Evolutionary conservation across 2,113 vertebrate species (phyloP).

Genomic region (Macaca mulatta): DNA sequence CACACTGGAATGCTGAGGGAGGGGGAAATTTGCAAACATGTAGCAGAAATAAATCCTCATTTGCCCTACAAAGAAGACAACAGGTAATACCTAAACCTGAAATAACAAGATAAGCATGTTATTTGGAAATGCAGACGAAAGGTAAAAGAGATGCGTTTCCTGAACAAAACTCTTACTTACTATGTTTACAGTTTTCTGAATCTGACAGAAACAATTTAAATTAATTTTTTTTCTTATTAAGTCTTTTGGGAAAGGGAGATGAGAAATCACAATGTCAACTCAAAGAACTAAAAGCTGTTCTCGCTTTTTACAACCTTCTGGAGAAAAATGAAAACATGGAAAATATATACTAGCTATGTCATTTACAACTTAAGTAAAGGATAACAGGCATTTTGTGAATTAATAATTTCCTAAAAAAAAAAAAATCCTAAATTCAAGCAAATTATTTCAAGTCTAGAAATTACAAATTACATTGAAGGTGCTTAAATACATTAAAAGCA

Average conservation of each 20-base stretch:
- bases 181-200: background rate
- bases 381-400: background rate
- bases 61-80: background rate
- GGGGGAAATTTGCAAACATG: background rate
- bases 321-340: background rate
- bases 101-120: background rate
- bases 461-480: background rate
- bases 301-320: background rate
- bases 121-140: background rate
- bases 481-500: background rate
- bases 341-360: background rate
- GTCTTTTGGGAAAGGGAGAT: background rate
- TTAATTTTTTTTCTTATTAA: background rate
- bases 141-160: background rate
- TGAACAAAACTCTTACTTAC: background rate
- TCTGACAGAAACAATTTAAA: background rate
- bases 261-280: background rate
- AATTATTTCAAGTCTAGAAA: background rate
- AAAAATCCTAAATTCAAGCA: background rate
- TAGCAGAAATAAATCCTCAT: background rate
- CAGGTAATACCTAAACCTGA: background rate
- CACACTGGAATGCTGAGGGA: background rate
- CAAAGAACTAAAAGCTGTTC: background rate
- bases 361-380: background rate
- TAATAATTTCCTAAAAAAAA: background rate